phyloP scores from a whole-genome alignment of 2,113 vertebrate species.

The Dolichallabes microphthalmus region DNA sequence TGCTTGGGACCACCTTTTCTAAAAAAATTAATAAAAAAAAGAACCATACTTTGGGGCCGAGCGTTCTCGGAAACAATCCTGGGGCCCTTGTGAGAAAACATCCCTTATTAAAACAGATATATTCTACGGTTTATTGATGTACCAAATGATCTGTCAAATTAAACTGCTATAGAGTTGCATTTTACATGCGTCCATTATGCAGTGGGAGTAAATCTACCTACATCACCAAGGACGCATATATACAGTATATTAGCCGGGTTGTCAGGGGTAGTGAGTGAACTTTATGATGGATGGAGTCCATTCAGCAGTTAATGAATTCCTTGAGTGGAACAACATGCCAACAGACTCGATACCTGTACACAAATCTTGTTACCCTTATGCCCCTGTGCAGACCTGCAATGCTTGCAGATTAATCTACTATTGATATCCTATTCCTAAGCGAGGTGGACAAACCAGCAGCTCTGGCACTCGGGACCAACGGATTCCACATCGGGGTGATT shows the following conservation, averaged over 20 bases:
- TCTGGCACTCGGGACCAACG: not conserved
- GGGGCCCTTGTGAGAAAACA: no score
- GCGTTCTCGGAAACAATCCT: no score
- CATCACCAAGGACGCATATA: not conserved
- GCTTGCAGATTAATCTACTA: not conserved
- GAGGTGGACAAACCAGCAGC: not conserved
- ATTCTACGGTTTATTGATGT: not conserved
- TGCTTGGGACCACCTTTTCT: no score
- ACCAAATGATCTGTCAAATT: not conserved
- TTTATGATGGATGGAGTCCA: conserved; percentile 11
- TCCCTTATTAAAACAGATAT: not conserved
- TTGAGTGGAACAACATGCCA: conserved; percentile 1
- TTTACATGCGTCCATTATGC: not conserved
- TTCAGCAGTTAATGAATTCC: conserved; percentile 10
- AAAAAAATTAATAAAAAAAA: no score
- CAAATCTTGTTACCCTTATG: not conserved
- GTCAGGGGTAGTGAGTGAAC: not conserved
- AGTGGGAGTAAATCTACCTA: not conserved
- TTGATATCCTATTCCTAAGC: not conserved
- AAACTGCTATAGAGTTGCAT: not conserved
- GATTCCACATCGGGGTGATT: not conserved
- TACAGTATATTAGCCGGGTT: not conserved
- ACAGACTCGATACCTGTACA: not conserved
- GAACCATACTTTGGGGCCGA: no score
- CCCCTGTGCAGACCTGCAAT: not conserved